Evolutionary conservation across 2,888 invertebrate genomes (phyloP).

Genomic region (Ethmia dodecea): DNA sequence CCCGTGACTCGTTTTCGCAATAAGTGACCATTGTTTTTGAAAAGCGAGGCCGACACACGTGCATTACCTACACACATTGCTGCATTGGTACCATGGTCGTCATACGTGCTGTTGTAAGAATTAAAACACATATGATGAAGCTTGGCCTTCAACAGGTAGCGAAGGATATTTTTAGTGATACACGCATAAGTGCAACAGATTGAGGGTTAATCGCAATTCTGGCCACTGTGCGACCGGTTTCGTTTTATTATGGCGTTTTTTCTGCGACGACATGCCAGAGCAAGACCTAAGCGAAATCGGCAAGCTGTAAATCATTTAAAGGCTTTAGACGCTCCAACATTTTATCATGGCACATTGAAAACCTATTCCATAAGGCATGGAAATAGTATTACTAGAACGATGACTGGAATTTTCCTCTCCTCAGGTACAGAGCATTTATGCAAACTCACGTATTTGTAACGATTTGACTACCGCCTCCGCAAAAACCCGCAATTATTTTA

Average conservation of each 20-base stretch:
- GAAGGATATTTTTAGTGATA: constrained; percentile 49
- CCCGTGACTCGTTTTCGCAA: constrained; percentile 39
- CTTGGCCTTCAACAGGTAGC: too few relatives aligned
- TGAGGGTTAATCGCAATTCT: constrained; percentile 62
- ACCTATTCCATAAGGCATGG: too few relatives aligned
- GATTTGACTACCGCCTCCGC: constrained; percentile 39
- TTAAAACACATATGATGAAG: constrained; percentile 4
- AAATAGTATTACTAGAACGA: too few relatives aligned
- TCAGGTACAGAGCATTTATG: too few relatives aligned
- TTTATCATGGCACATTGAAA: too few relatives aligned
- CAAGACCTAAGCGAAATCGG: constrained; percentile 33
- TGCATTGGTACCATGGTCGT: too few relatives aligned
- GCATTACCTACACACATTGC: constrained; percentile 19
- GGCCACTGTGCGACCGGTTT: constrained; percentile 61
- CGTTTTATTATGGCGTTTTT: constrained; percentile 39
- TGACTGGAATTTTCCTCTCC: too few relatives aligned
- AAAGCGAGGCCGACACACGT: constrained; percentile 12
- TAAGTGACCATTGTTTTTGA: constrained; percentile 41
- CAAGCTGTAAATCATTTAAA: constrained; percentile 33
- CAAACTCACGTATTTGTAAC: constrained; percentile 37
- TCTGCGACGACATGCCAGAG: constrained; percentile 38
- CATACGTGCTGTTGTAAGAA: constrained; percentile 9
- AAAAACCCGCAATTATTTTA: constrained; percentile 39
- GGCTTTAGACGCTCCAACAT: constrained; percentile 22
- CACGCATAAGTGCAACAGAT: constrained; percentile 43